Conservation (phyloP, 2,888 invertebrate species). For the Gastrophysa polygoni region DNA sequence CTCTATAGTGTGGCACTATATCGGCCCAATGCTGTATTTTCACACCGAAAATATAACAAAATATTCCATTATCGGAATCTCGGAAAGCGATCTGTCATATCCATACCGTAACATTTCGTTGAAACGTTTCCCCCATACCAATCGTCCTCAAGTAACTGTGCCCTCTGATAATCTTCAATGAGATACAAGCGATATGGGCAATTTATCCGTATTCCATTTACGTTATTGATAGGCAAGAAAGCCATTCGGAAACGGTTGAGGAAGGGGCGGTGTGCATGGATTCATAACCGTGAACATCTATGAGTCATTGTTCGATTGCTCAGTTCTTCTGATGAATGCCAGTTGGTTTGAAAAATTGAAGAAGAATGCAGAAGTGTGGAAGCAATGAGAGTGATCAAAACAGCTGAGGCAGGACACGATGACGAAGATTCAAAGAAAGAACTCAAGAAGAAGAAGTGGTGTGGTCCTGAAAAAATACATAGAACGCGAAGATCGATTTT, state of each 20-base stretch:
- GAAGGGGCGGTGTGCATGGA: conserved; percentile 19
- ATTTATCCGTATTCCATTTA: conserved; percentile 35
- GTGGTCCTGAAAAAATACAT: no score
- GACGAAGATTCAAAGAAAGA: no score
- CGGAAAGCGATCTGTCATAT: not conserved
- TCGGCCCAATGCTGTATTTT: not conserved
- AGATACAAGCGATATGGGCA: conserved; percentile 25
- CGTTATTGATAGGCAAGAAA: conserved; percentile 33
- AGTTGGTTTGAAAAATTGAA: no score
- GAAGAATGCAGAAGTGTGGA: no score
- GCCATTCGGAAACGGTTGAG: conserved; percentile 29
- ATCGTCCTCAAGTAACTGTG: conserved; percentile 26
- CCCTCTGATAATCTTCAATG: conserved; percentile 24
- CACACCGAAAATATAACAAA: not conserved
- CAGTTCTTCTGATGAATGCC: no score
- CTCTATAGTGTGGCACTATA: no score
- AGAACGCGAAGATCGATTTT: no score
- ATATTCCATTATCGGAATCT: not conserved
- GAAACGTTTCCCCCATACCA: conserved; percentile 16
- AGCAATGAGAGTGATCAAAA: no score
- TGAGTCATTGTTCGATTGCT: conserved; percentile 19
- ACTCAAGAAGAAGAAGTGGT: no score
- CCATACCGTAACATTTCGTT: not conserved
- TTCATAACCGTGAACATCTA: conserved; percentile 16
- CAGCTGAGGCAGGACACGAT: no score